Evolutionary conservation across 2,797 vertebrate genomes (phyloP).

Genomic region (Phataginus tricuspis): DNA sequence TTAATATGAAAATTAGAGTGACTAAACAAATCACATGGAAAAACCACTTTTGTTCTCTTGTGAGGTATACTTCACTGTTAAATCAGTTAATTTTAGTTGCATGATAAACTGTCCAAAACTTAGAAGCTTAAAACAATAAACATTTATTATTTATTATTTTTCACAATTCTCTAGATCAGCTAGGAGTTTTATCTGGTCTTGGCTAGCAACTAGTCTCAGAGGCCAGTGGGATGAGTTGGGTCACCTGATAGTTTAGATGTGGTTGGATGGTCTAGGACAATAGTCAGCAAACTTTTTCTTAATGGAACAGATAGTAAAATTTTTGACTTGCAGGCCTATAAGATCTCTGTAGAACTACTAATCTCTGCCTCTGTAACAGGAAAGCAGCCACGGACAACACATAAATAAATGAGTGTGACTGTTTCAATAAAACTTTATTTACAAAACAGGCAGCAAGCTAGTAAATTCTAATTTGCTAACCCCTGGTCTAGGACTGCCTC

Average conservation of each 20-base stretch:
- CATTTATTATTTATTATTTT: background rate
- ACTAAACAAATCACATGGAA: slow-evolving; percentile 33
- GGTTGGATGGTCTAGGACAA: background rate
- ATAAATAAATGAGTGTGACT: background rate
- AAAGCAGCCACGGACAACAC: slow-evolving; percentile 8
- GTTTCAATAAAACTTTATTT: background rate
- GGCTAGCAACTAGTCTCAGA: background rate
- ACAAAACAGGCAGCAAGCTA: background rate
- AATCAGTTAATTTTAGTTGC: background rate
- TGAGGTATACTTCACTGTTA: background rate
- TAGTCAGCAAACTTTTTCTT: background rate
- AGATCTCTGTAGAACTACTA: background rate
- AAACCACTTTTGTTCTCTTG: background rate
- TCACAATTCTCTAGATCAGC: background rate
- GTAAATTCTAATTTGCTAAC: background rate
- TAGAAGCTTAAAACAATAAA: slow-evolving; percentile 18
- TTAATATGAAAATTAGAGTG: slow-evolving; percentile 16
- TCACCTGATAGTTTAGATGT: background rate
- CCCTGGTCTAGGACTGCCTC: background rate
- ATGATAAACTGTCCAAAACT: slow-evolving; percentile 2
- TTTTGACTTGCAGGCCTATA: background rate
- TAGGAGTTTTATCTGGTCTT: background rate
- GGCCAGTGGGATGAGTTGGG: background rate
- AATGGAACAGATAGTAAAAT: background rate
- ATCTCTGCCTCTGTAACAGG: background rate